Evolutionary conservation across 2,888 invertebrate genomes (phyloP).

Genomic region (Achlya flavicornis): DNA sequence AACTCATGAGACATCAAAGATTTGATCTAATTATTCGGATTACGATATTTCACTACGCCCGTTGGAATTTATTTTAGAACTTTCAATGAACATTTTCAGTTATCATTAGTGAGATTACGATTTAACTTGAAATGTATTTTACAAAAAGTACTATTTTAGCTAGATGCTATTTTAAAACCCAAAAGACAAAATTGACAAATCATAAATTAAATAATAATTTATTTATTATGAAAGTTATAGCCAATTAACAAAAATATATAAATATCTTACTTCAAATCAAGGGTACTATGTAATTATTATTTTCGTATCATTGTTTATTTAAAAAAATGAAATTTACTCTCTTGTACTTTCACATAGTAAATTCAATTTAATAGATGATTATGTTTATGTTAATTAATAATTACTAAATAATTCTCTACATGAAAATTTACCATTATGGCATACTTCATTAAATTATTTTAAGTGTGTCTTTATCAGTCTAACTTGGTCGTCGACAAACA

Average conservation of each 20-base stretch:
- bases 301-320: background rate
- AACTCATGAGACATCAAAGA: slow-evolving; percentile 71
- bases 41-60: slow-evolving; percentile 63
- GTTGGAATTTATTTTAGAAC: slow-evolving; percentile 52
- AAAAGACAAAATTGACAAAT: background rate
- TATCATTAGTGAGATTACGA: slow-evolving; percentile 75
- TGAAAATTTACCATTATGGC: slow-evolving; percentile 54
- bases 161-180: background rate
- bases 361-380: slow-evolving; percentile 36
- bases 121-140: slow-evolving; percentile 3
- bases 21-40: slow-evolving; percentile 69
- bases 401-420: slow-evolving; percentile 51
- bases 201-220: background rate
- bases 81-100: slow-evolving; percentile 49
- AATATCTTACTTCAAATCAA: background rate
- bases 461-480: slow-evolving; percentile 65
- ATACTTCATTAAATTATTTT: slow-evolving; percentile 40
- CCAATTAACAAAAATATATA: background rate
- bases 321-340: slow-evolving; percentile 19
- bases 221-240: background rate
- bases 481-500: slow-evolving; percentile 65
- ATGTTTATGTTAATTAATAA: slow-evolving; percentile 36
- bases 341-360: slow-evolving; percentile 49
- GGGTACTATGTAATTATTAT: background rate
- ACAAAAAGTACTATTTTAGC: background rate